Evolutionary conservation across 1,140 invertebrate species (phyloP), one percentile per base, ranked within the genome.

Genomic region (Drosophila tsacasi): DNA sequence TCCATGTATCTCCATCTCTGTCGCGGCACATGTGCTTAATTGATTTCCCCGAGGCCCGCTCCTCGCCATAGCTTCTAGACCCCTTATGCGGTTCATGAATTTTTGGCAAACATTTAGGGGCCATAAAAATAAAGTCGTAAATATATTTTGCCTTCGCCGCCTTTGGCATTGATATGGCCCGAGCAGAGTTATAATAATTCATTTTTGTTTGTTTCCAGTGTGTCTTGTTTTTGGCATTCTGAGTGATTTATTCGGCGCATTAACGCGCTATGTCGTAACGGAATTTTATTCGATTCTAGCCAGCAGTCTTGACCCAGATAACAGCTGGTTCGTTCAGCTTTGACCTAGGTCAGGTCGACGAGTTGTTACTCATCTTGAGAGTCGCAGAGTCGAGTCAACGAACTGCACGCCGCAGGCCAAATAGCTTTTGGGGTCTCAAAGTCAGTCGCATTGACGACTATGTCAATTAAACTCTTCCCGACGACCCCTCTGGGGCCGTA

Each of bases 321-420:
- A 47, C 37, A 76, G 67, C 62, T 58, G 44, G 64, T 52, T 66
- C 82, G 68, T 59, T 72, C 76, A 62, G 76, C 72, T 75, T 75
- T 75, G 83, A 87, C 83, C 83, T 83, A 86, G 83, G 83, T 86
- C 79, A 86, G 79, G 58, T 75, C 71, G 57, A 15, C 27, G n/a
- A 23, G 63, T 68, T 71, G 63, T 68, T 69, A 23, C 62, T 67
- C 66, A 67, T 32, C 42, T 55, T 12, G 23, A 25, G n/a, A 25
- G 42, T 47, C 68, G 40, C 37, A 12, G 15, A 23, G 54, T 40
- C 60, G 44, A 85, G 83, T 86, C 83, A 85, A 86, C 79, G 83
- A 85, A 86, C 82, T 64, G 52, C 47, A 42, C 39, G 59, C 63
- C 35, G 54, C 60, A 54, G 66, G 54, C 39, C 71, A 69, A 74